These are phyloP conservation scores for Phrynocephalus vlangalii DNA, from an alignment of 2,797 vertebrate species.

Conservation along the genomic window DNA sequence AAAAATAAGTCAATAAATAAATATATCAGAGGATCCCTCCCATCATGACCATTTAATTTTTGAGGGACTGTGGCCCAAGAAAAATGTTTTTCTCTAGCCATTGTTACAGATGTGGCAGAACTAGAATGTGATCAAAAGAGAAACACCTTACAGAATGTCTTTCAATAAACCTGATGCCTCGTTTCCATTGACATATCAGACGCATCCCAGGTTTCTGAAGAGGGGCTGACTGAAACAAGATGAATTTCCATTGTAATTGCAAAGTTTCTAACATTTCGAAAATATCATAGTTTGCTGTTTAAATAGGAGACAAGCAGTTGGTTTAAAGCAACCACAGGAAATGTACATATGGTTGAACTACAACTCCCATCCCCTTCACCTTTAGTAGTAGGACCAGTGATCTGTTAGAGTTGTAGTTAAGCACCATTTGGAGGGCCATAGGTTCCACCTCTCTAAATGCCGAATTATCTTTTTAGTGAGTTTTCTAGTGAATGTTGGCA, in stretches of 20 bases:
- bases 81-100: background rate
- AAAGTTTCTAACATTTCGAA: background rate
- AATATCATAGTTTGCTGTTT: background rate
- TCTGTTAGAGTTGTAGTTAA: background rate
- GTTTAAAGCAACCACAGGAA: background rate
- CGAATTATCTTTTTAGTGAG: background rate
- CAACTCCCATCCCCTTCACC: background rate
- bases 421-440: background rate
- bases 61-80: background rate
- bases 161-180: background rate
- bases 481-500: background rate
- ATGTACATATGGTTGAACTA: background rate
- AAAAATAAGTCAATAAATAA: no score
- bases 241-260: background rate
- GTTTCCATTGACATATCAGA: background rate
- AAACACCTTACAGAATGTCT: background rate
- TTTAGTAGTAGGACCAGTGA: background rate
- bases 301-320: background rate
- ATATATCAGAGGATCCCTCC: no score
- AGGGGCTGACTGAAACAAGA: background rate
- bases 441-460: background rate
- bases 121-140: background rate
- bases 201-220: no score
- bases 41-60: background rate
- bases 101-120: background rate